Conservation (phyloP, 2,113 vertebrate genomes). For the Gymnobelideus leadbeateri region DNA sequence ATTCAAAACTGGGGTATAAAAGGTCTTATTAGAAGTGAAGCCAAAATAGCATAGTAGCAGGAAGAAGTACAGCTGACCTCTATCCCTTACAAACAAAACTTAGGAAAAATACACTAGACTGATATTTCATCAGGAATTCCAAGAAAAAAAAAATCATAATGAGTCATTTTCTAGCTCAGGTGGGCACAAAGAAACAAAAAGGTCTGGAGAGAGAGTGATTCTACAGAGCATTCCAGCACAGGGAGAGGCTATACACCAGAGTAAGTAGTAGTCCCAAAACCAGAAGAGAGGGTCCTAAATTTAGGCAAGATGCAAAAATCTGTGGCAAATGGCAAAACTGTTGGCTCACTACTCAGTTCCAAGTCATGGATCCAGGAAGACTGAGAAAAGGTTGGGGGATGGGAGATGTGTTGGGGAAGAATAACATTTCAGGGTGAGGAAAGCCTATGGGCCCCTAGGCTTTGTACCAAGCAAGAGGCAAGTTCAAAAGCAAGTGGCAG, state of each 20-base stretch:
- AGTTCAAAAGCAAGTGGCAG: background rate
- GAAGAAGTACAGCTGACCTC: background rate
- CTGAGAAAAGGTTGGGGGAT: no score
- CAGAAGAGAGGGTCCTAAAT: background rate
- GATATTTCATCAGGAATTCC: background rate
- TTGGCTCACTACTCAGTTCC: no score
- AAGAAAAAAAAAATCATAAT: background rate
- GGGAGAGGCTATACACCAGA: background rate
- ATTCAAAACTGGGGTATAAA: background rate
- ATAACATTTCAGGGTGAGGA: background rate
- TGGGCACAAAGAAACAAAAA: background rate
- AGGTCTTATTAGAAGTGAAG: background rate
- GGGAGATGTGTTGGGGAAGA: no score
- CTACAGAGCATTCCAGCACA: background rate
- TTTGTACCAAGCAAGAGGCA: background rate
- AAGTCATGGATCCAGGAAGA: no score
- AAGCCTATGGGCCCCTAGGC: background rate
- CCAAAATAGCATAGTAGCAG: background rate
- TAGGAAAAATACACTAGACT: background rate
- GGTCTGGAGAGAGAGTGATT: background rate
- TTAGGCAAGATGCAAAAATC: background rate
- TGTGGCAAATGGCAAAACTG: no score
- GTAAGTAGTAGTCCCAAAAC: background rate
- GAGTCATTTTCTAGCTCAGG: background rate
- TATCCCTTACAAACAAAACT: background rate